Percentiles rank a stretch among this genome's conserved stretches.
phyloP scores from a whole-genome alignment of 2,888 invertebrate species.

The Prenolepis imparis region DNA sequence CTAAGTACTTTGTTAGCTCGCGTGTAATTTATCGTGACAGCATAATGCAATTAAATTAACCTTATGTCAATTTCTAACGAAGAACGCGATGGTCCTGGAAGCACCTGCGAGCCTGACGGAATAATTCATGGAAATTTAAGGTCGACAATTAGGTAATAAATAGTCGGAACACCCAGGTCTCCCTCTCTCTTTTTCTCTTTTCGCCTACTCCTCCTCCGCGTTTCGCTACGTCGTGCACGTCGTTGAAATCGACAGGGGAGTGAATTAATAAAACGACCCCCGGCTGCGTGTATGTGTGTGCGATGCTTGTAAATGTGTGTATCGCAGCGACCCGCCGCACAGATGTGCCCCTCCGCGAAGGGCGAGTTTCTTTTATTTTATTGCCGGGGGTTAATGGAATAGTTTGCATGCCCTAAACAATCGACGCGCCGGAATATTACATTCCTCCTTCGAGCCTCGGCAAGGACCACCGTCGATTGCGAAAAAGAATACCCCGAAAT shows the following conservation, averaged over 20 bases:
- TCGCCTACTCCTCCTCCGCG: conserved; percentile 34
- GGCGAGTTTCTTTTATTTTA: conserved; percentile 84
- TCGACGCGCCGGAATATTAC: conserved; percentile 64
- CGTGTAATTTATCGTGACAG: not conserved
- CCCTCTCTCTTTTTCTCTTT: not conserved
- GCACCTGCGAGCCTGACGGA: conserved; percentile 69
- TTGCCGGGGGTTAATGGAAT: conserved; percentile 81
- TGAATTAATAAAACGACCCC: conserved; percentile 85
- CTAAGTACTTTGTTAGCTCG: not conserved
- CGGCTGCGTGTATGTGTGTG: conserved; percentile 62
- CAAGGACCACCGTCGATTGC: conserved; percentile 2
- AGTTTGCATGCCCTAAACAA: conserved; percentile 77
- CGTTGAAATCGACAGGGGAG: conserved; percentile 80
- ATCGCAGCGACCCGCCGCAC: conserved; percentile 73
- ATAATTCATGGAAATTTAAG: conserved; percentile 70
- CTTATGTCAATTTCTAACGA: not conserved
- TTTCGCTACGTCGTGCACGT: conserved; percentile 62
- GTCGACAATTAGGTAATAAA: conserved; percentile 84
- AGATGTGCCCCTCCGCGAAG: conserved; percentile 76
- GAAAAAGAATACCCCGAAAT: not conserved
- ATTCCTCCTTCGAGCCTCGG: conserved; percentile 58
- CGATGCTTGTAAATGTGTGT: conserved; percentile 20
- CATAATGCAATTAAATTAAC: not conserved
- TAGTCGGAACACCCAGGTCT: conserved; percentile 74
- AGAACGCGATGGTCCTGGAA: conserved; percentile 40